Conservation (phyloP, 2,113 vertebrate species). For the Guaruba guarouba region DNA sequence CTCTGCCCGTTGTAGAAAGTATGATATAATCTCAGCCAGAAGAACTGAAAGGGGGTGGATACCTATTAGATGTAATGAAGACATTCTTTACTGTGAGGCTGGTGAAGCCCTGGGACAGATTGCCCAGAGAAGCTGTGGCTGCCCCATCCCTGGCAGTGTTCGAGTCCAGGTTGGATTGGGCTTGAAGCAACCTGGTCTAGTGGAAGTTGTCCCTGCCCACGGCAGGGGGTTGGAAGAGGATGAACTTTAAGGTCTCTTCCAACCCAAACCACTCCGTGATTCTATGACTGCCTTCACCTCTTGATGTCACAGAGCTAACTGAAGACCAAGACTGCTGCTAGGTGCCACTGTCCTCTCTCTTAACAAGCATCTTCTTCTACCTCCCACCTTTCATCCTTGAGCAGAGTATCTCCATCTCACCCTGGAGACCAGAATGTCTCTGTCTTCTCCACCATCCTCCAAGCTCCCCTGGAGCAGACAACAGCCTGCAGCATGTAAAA, state of each 20-base stretch:
- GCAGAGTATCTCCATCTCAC: neutral
- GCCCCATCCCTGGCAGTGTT: neutral
- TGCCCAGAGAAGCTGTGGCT: neutral
- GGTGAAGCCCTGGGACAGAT: neutral
- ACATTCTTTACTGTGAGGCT: neutral
- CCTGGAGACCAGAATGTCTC: neutral
- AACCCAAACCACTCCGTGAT: neutral
- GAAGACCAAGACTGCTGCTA: neutral
- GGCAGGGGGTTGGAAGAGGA: neutral
- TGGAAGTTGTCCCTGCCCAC: neutral
- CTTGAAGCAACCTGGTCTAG: neutral
- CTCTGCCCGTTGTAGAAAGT: neutral
- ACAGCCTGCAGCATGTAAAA: neutral
- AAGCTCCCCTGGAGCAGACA: fast-evolving
- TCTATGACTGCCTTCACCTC: neutral
- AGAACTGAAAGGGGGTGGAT: neutral
- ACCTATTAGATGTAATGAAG: neutral
- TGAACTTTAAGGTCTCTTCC: neutral
- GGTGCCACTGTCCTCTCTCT: neutral
- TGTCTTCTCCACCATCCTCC: neutral
- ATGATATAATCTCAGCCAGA: neutral
- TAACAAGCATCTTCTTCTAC: neutral
- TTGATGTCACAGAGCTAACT: neutral
- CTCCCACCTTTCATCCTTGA: neutral
- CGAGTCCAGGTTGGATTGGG: neutral